A percentile compares a stretch with the other conserved stretches of the same genome.
phyloP scores from a whole-genome alignment of 2,113 vertebrate genomes.

The Polypterus senegalus region DNA sequence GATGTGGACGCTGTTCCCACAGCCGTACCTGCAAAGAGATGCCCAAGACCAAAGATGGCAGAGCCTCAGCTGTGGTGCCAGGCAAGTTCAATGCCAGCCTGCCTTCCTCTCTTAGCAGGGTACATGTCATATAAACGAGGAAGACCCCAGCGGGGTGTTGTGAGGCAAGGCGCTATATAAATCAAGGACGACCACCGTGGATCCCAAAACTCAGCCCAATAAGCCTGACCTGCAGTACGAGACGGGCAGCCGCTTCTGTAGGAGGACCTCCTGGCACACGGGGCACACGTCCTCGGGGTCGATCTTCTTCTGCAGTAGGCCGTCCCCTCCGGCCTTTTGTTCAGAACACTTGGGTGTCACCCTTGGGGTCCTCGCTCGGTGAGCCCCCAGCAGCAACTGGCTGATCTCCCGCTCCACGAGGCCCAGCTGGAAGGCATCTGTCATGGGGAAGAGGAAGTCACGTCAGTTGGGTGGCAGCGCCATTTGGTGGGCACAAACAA shows the following conservation, averaged over 20 bases:
- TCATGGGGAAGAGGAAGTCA: background rate
- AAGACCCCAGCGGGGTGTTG: slow-evolving; percentile 7
- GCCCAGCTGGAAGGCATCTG: slow-evolving; percentile 48
- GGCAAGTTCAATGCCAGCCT: background rate
- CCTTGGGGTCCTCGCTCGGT: slow-evolving; percentile 19
- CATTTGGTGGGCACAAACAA: background rate
- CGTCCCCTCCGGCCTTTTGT: slow-evolving; percentile 17
- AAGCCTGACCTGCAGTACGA: slow-evolving; percentile 48
- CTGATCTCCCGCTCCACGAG: slow-evolving; percentile 49
- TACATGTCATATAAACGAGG: background rate
- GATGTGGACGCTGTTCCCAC: slow-evolving; percentile 53
- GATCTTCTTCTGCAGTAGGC: slow-evolving; percentile 26
- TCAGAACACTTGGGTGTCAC: background rate
- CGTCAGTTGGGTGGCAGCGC: background rate
- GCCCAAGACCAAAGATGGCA: background rate
- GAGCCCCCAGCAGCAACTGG: slow-evolving; percentile 37
- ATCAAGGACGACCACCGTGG: too few species aligned
- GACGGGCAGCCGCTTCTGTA: slow-evolving; percentile 45
- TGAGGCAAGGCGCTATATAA: slow-evolving; percentile 1
- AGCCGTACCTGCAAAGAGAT: slow-evolving; percentile 40
- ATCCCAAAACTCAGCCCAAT: background rate
- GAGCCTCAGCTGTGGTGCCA: too few species aligned
- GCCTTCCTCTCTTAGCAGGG: background rate
- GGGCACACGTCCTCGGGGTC: slow-evolving; percentile 46
- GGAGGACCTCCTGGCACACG: slow-evolving; percentile 51